Conservation (phyloP, 2,113 vertebrate species). For the Maccullochella peelii region DNA sequence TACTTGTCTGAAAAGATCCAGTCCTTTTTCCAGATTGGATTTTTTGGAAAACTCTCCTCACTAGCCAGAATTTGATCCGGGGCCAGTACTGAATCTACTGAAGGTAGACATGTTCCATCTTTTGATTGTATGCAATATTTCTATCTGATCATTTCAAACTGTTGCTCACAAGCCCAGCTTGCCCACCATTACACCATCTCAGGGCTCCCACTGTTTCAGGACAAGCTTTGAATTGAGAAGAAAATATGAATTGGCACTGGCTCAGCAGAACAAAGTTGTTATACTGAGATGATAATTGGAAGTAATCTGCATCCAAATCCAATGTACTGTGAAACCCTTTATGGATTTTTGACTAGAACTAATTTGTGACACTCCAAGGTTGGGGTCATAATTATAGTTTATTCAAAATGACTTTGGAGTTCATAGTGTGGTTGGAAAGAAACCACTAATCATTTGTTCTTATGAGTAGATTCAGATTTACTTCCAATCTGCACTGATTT, state of each 20-base stretch:
- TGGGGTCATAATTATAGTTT: not conserved
- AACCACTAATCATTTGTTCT: conserved; percentile 1
- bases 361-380: conserved; percentile 2
- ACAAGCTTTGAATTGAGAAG: conserved; percentile 29
- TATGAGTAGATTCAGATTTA: conserved; percentile 25
- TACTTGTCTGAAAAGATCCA: not conserved
- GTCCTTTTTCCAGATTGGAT: not conserved
- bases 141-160: conserved; percentile 37
- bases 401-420: conserved; percentile 3
- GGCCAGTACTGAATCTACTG: not conserved
- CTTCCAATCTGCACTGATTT: conserved; percentile 44
- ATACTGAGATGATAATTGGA: conserved; percentile 14
- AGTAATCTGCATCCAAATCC: conserved; percentile 9
- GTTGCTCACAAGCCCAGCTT: conserved; percentile 9
- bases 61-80: not conserved
- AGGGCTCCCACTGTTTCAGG: conserved; percentile 42
- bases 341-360: conserved; percentile 11
- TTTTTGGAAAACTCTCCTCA: not conserved
- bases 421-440: not conserved
- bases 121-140: conserved; percentile 42
- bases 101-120: conserved; percentile 4
- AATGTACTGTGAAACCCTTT: conserved; percentile 17
- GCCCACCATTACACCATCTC: conserved; percentile 20
- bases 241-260: conserved; percentile 4
- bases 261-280: conserved; percentile 15